Conservation (phyloP, 2,797 vertebrate genomes). For the Amblyopsis hoosieri region DNA sequence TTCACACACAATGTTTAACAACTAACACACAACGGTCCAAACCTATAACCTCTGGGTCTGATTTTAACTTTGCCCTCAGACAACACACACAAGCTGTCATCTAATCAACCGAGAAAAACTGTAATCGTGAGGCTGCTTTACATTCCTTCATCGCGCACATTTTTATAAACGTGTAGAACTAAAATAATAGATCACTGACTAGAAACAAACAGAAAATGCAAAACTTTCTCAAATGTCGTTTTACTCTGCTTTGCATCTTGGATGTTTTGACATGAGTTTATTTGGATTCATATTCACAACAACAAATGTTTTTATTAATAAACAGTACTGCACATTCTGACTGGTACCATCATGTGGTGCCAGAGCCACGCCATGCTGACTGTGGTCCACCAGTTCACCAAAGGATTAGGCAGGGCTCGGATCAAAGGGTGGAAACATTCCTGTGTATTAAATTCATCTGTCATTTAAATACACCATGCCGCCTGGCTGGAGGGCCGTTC, state of each 20-base stretch:
- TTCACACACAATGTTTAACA: no score
- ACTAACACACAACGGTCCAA: no score
- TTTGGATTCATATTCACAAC: no score
- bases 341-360: slow-evolving; percentile 25
- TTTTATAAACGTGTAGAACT: not conserved
- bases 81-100: no score
- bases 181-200: not conserved
- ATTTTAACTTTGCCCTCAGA: no score
- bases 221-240: not conserved
- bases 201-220: not conserved
- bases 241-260: not conserved
- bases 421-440: slow-evolving; percentile 63
- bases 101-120: not conserved
- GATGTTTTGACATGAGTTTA: not conserved
- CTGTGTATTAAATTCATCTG: slow-evolving; percentile 56
- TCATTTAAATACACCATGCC: slow-evolving; percentile 55
- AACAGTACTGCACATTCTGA: slow-evolving; percentile 29
- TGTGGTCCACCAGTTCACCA: slow-evolving; percentile 53
- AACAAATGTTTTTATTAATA: slow-evolving; percentile 15
- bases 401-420: slow-evolving; percentile 20
- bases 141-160: no score
- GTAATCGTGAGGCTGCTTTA: not conserved
- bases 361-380: slow-evolving; percentile 28
- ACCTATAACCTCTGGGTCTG: no score
- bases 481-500: slow-evolving; percentile 51